Base-by-base conservation (phyloP, 2,888 invertebrate species). In the Epsilonema sp. region DNA sequence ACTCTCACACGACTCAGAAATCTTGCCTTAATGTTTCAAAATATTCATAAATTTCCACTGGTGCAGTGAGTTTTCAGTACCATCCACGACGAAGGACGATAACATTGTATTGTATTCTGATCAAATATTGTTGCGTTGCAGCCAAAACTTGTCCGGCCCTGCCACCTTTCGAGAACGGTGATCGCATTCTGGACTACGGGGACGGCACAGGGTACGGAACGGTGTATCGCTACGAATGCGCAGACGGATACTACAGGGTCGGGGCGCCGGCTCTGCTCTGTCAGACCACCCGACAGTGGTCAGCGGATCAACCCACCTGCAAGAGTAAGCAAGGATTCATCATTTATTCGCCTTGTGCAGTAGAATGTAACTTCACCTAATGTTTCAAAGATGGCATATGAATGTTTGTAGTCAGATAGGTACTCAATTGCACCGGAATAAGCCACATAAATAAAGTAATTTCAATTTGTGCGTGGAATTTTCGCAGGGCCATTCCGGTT, bases 231-330 rank as follows among this genome's bases (percentile, higher is more conserved):
- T 63, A 57, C 48, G 53, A 58, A 31, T 63, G 63, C 48, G 54
- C 52, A n/a, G 52, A 55, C 4, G 63, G 63, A 24, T 63, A 59
- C 49, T 50, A 54, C 26, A 47, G 57, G 31, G 54, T 24, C 20
- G 89, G 87, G 46, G 80, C 82, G 41, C 77, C 83, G 1, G 77
- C 83, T 1, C 70, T 90, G 21, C 72, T 82, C 42, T 94, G 94
- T 66, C 80, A 82, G 3, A 80, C 84, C 5, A 79, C 78, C 63
- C 90, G 92, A 43, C 75, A 75, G 38, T 94, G 92, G 94, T 87
- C 87, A 62, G 83, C 85, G 56, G 78, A 82, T 4, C 78, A 81
- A 43, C 92, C 92, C 4, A 80, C 80, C 67, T 94, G 92, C 68
- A 79, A 82, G 74, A 84, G 87, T 87, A 74, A 76, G 78, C n/a